These are phyloP conservation scores for Syndactyla subalaris DNA, from an alignment of 2,797 vertebrate species.

Conservation along the genomic window DNA sequence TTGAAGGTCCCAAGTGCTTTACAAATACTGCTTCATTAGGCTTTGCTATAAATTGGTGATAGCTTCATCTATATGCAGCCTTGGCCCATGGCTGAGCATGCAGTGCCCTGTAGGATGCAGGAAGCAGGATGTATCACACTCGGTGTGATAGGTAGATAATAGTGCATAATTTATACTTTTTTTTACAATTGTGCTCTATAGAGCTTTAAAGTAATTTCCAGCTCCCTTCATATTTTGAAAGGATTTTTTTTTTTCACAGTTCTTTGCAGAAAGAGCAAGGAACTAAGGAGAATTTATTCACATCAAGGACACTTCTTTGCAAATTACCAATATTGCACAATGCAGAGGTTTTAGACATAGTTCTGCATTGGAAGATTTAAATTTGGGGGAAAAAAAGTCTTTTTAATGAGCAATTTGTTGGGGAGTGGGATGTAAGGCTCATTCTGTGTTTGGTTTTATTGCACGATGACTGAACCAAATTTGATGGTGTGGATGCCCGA, in stretches of 20 bases:
- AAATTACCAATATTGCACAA: not conserved
- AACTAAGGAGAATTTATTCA: not conserved
- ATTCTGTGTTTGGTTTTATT: not conserved
- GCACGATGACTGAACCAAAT: not conserved
- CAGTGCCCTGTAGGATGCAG: not conserved
- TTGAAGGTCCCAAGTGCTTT: not conserved
- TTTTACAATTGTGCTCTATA: not conserved
- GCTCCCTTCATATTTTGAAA: not conserved
- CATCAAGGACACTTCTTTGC: not conserved
- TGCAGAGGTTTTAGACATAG: not conserved
- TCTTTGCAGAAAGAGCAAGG: not conserved
- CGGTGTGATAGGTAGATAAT: not conserved
- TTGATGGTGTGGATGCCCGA: not conserved
- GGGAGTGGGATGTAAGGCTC: not conserved
- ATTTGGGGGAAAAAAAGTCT: not conserved
- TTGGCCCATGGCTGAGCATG: not conserved
- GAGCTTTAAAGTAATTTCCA: not conserved
- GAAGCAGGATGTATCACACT: not conserved
- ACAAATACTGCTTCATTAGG: not conserved
- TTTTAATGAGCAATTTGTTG: not conserved
- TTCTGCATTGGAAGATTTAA: not conserved
- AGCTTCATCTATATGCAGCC: not conserved
- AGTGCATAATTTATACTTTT: not conserved
- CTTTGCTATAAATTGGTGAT: not conserved
- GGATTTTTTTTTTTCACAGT: not conserved